Evolutionary conservation across 2,113 vertebrate genomes (phyloP).

Genomic region (Narcine bancroftii): DNA sequence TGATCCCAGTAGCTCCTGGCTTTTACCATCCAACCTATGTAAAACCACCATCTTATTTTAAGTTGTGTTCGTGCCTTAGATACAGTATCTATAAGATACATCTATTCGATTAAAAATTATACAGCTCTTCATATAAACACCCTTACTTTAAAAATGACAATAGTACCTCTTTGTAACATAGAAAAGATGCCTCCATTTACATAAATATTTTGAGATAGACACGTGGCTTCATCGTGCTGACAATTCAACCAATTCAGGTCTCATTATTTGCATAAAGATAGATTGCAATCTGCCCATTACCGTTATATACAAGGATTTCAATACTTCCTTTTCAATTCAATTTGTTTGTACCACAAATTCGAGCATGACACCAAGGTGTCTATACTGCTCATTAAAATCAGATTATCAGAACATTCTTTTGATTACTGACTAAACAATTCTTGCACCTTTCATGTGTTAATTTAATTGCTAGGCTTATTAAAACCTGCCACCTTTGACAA

Average conservation of each 20-base stretch:
- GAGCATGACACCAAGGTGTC: constrained; percentile 61
- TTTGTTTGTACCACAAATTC: constrained; percentile 65
- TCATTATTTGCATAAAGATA: constrained; percentile 80
- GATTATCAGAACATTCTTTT: constrained; percentile 39
- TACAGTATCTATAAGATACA: constrained; percentile 99
- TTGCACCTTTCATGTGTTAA: neutral
- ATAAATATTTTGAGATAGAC: constrained; percentile 67
- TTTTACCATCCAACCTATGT: constrained; percentile 71
- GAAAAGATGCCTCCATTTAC: constrained; percentile 44
- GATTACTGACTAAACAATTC: constrained; percentile 24
- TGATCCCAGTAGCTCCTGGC: constrained; percentile 68
- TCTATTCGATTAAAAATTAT: constrained; percentile 67
- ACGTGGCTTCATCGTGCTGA: constrained; percentile 56
- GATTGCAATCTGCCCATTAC: constrained; percentile 84
- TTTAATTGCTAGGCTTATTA: constrained; percentile 45
- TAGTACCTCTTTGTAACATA: constrained; percentile 87
- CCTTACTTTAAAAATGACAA: constrained; percentile 54
- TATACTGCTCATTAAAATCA: constrained; percentile 52
- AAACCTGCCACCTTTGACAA: constrained; percentile 59
- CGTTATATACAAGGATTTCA: constrained; percentile 67
- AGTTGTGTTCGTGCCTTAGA: constrained; percentile 74
- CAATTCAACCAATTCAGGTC: constrained; percentile 67
- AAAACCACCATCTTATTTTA: constrained; percentile 72
- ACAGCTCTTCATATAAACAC: constrained; percentile 55
- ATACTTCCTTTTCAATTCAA: constrained; percentile 63